Evolutionary conservation across 2,113 vertebrate species (phyloP).

Genomic region (Gyps fulvus): DNA sequence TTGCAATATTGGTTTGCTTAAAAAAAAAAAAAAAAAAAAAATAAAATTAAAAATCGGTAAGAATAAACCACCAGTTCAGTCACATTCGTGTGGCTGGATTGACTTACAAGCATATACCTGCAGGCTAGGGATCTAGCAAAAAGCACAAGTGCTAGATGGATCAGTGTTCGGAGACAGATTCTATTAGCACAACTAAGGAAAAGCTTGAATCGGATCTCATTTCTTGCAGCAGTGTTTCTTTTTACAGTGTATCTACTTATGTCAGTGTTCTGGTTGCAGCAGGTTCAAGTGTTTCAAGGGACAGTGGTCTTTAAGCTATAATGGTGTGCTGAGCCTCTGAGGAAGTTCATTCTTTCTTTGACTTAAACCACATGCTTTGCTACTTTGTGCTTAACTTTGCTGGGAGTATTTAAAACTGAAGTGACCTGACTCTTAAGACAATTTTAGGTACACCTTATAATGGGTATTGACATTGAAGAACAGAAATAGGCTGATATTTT

Average conservation of each 20-base stretch:
- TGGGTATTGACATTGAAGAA: background rate
- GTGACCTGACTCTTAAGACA: background rate
- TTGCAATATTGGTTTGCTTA: background rate
- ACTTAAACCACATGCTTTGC: background rate
- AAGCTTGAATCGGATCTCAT: background rate
- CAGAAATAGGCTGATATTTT: background rate
- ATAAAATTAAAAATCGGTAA: fast-evolving
- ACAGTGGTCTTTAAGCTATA: background rate
- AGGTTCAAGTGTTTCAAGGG: background rate
- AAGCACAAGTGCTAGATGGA: background rate
- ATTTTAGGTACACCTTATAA: background rate
- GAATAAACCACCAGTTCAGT: background rate
- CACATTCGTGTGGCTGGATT: fast-evolving
- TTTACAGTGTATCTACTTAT: background rate
- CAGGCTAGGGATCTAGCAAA: background rate
- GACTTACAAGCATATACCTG: background rate
- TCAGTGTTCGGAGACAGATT: background rate
- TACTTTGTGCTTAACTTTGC: background rate
- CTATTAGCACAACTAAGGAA: background rate
- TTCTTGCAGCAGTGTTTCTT: background rate
- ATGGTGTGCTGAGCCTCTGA: background rate
- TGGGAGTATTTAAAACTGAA: background rate
- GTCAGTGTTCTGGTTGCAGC: background rate
- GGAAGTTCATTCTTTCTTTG: background rate
- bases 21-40: background rate